Conservation (phyloP, 1,140 invertebrate species). For the Drosophila burlai region DNA sequence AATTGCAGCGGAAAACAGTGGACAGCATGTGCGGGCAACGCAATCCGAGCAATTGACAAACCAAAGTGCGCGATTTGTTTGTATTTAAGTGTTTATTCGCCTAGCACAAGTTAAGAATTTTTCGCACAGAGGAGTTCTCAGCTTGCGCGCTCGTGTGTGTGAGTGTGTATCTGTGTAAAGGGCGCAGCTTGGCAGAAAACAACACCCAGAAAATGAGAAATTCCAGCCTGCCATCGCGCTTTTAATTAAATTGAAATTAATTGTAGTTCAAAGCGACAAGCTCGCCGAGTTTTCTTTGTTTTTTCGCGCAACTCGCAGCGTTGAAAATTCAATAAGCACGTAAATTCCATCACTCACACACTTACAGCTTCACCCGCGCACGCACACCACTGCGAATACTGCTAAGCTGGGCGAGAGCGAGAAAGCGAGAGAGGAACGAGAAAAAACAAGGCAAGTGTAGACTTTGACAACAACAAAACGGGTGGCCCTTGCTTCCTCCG, state of each 20-base stretch:
- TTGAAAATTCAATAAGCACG: constrained; percentile 81
- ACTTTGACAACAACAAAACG: constrained; percentile 74
- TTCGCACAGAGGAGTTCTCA: constrained; percentile 41
- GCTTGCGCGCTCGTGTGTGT: constrained; percentile 40
- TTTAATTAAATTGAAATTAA: constrained; percentile 63
- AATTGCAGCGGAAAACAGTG: constrained; percentile 19
- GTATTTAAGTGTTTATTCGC: not conserved
- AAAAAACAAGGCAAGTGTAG: constrained; percentile 67
- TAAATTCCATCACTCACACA: constrained; percentile 71
- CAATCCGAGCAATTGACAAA: constrained; percentile 12
- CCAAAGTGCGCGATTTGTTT: constrained; percentile 4
- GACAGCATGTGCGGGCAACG: constrained; percentile 29
- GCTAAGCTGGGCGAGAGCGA: constrained; percentile 27
- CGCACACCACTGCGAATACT: constrained; percentile 27
- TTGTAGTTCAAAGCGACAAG: constrained; percentile 48
- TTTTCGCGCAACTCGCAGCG: constrained; percentile 60
- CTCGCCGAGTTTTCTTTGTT: constrained; percentile 15
- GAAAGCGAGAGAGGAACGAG: constrained; percentile 26
- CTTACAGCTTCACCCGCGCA: constrained; percentile 19
- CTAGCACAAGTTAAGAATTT: constrained; percentile 11
- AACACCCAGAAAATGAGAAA: constrained; percentile 25
- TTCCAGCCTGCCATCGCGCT: constrained; percentile 31
- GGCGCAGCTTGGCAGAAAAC: constrained; percentile 65
- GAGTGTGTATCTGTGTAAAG: constrained; percentile 61
- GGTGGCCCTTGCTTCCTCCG: constrained; percentile 38